Percentiles rank a stretch among this genome's conserved stretches.
These are phyloP conservation scores for Geothlypis trichas DNA, from an alignment of 2,113 vertebrate species.

Conservation along the genomic window DNA sequence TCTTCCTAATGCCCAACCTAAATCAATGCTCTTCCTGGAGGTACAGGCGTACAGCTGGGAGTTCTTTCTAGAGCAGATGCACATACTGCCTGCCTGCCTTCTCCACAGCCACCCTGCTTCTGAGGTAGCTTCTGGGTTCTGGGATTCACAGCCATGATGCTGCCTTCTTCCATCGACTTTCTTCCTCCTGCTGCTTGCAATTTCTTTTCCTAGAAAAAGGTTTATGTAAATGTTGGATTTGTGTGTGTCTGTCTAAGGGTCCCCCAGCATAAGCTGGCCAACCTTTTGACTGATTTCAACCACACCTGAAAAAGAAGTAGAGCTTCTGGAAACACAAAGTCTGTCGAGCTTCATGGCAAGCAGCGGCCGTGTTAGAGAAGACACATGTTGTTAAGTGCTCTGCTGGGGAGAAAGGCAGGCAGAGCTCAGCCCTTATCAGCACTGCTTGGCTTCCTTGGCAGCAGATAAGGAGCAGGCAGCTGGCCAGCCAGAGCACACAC, in stretches of 20 bases:
- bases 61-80: background rate
- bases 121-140: background rate
- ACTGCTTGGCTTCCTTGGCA: background rate
- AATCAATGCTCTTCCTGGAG: background rate
- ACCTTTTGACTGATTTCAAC: background rate
- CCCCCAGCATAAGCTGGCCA: fast-evolving
- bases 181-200: background rate
- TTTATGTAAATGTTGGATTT: background rate
- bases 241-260: too few species aligned
- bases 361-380: fast-evolving
- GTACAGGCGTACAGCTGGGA: background rate
- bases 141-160: background rate
- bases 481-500: background rate
- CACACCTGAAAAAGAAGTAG: background rate
- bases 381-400: background rate
- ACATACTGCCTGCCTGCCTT: background rate
- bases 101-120: background rate
- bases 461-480: background rate
- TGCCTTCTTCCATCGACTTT: background rate
- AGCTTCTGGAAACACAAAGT: background rate
- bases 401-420: background rate
- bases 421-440: background rate
- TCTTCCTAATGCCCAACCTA: background rate
- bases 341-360: background rate
- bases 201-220: background rate